Evolutionary conservation across 35 echinoderm and acorn worm genomes (phyloP).

Genomic region (Apostichopus parvimensis): DNA sequence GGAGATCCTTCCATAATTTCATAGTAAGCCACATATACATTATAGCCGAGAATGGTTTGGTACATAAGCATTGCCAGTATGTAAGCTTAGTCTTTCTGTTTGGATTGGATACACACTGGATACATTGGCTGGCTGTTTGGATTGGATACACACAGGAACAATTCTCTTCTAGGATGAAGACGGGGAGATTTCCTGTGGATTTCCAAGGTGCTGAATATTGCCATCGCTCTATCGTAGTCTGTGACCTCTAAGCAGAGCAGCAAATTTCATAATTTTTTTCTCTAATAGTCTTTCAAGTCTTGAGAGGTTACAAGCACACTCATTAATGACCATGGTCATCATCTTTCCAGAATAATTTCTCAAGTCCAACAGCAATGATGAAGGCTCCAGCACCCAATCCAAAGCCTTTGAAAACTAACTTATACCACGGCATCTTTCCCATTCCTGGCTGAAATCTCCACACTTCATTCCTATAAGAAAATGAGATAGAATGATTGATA

Average conservation of each 20-base stretch:
- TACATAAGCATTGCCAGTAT: too few relatives aligned
- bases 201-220: not conserved
- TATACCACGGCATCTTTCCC: constrained; percentile 47
- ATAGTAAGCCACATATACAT: too few relatives aligned
- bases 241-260: not conserved
- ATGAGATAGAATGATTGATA: not conserved
- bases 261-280: not conserved
- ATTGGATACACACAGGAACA: too few relatives aligned
- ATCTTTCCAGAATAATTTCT: constrained; percentile 66
- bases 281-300: not conserved
- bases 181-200: not conserved
- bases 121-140: too few relatives aligned
- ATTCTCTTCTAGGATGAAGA: not conserved
- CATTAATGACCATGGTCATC: constrained; percentile 79
- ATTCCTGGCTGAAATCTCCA: constrained; percentile 84
- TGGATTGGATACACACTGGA: too few relatives aligned
- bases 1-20: too few relatives aligned
- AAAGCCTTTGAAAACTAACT: constrained; percentile 68
- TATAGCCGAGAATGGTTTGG: too few relatives aligned
- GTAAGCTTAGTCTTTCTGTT: too few relatives aligned
- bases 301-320: not conserved
- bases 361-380: constrained; percentile 69
- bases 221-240: not conserved
- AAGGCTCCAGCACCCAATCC: constrained; percentile 73
- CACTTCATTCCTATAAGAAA: constrained; percentile 85